Base-by-base conservation (phyloP, 1,140 invertebrate species). In the Pissodes strobi region DNA sequence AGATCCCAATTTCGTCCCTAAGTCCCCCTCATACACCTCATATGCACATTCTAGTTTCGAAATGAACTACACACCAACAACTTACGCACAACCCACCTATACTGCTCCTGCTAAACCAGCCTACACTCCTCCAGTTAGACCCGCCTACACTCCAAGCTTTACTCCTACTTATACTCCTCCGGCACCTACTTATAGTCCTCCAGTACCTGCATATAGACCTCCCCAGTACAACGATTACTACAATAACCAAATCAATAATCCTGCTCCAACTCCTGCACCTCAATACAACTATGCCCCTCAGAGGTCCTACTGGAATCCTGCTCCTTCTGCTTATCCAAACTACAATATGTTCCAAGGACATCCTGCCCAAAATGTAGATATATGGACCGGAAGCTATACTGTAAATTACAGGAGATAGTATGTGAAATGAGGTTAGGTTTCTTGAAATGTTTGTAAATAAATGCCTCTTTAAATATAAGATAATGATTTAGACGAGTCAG, bases 361-460 rank as follows among this genome's bases (percentile, higher is more conserved):
- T 68, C 85, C 87, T 5, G 82, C 85, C 0, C 80, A 83, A 41
- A 88, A 87, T 68, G 82, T 87, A 45, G 85, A 88, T 68, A 80
- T 87, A n/a, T 82, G 79, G 70, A 82, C 82, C 43, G 88, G 87
- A 17, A 89, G 88, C 12, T 91, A 90, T 74, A 82, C 83, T 15
- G 84, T 90, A 41, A 83, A 85, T 68, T 91, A 90, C 73, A 64
- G 70, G 27, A 60, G 59, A 69, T 69, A 53, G 45, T 17, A 9
- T 17, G 4, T 41, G 37, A 19, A 15, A 3, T 57, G 38, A 37
- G 21, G n/a, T 15, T 57, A 57, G 22, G 10, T 41, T 21, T 57
- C 43, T 37, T 39, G 38, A 27, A 27, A 21, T 8, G 15, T 21
- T 21, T 45, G 41, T 45, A 45, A 19, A 45, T 45, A 45, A 45